Evolutionary conservation across 2,113 vertebrate species (phyloP).

Genomic region (Oryctolagus cuniculus): DNA sequence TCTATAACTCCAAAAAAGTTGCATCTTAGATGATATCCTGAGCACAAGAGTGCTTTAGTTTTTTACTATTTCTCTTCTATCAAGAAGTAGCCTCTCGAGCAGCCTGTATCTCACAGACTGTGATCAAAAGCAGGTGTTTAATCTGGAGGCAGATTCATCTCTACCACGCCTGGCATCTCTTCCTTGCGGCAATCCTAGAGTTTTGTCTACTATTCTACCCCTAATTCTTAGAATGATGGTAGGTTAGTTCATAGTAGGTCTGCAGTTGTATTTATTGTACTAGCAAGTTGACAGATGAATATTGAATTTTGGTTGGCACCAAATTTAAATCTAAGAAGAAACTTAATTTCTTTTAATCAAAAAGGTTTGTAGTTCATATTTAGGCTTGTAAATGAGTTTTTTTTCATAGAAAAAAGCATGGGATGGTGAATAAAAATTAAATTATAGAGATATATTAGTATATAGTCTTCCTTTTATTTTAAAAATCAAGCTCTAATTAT

Average conservation of each 20-base stretch:
- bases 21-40: not conserved
- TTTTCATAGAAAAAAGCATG: no score
- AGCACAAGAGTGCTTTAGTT: not conserved
- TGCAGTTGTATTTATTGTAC: not conserved
- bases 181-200: not conserved
- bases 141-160: not conserved
- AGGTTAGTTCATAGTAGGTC: not conserved
- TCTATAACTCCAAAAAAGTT: not conserved
- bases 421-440: no score
- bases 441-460: not conserved
- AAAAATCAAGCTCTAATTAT: not conserved
- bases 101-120: not conserved
- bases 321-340: no score
- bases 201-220: not conserved
- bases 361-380: no score
- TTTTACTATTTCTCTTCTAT: not conserved
- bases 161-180: not conserved
- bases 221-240: not conserved
- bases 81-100: not conserved
- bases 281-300: not conserved
- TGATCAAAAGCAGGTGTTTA: not conserved
- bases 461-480: not conserved
- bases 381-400: no score
- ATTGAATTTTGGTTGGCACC: no score
- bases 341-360: no score